A percentile compares a stretch with the other conserved stretches of the same genome.
Evolutionary conservation across 2,888 invertebrate species (phyloP).

Genomic region (Lithophane semibrunnea): DNA sequence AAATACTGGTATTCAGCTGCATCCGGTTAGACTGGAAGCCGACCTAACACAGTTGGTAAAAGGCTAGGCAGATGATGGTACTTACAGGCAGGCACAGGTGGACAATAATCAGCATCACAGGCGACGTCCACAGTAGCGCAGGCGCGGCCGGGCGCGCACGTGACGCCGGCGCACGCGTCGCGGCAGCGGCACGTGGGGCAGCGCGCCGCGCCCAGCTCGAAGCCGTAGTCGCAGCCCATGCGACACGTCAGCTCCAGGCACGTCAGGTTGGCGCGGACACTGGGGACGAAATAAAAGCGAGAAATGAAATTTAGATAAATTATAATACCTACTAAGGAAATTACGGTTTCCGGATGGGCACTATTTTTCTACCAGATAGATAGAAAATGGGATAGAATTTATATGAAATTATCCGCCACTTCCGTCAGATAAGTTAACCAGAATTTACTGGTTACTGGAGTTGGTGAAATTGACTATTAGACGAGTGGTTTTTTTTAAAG

Average conservation of each 20-base stretch:
- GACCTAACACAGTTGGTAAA: background rate
- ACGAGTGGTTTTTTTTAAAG: too few relatives aligned
- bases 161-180: constrained; percentile 94
- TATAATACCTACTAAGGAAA: background rate
- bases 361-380: background rate
- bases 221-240: constrained; percentile 96
- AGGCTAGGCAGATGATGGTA: constrained; percentile 40
- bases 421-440: background rate
- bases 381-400: background rate
- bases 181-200: constrained; percentile 95
- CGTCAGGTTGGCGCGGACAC: constrained; percentile 91
- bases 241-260: constrained; percentile 94
- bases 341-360: background rate
- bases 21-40: background rate
- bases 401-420: background rate
- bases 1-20: background rate
- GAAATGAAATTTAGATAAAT: background rate
- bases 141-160: constrained; percentile 92
- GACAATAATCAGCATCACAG: constrained; percentile 96
- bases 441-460: background rate
- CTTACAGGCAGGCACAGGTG: constrained; percentile 95
- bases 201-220: constrained; percentile 92
- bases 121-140: constrained; percentile 96
- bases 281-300: constrained; percentile 55
- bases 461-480: background rate